phyloP scores from a whole-genome alignment of 2,113 vertebrate genomes.

The Proterorhinus semilunaris region DNA sequence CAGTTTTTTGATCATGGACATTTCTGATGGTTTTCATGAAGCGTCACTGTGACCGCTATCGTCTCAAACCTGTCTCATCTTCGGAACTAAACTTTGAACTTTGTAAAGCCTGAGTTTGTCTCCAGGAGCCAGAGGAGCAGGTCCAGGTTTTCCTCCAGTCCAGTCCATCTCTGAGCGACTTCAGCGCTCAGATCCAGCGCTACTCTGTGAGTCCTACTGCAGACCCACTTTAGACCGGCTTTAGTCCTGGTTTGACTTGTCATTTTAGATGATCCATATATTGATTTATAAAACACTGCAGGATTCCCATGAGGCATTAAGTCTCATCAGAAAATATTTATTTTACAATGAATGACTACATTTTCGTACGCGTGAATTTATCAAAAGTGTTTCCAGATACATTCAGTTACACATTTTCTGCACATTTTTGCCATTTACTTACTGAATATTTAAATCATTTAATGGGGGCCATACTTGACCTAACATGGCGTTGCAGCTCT shows the following conservation, averaged over 20 bases:
- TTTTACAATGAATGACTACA: too few species aligned
- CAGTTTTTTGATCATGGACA: neutral
- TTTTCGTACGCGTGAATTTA: too few species aligned
- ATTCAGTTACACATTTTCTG: too few species aligned
- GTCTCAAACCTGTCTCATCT: neutral
- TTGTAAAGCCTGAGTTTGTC: slow-evolving; percentile 11
- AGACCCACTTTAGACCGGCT: neutral
- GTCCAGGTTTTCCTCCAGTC: slow-evolving; percentile 75
- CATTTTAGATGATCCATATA: too few species aligned
- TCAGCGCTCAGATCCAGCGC: slow-evolving; percentile 75
- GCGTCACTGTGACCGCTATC: neutral
- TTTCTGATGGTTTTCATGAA: neutral
- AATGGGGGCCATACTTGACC: too few species aligned
- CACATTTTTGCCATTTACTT: too few species aligned
- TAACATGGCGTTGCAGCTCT: too few species aligned
- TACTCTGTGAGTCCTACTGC: slow-evolving; percentile 77
- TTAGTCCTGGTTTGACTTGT: too few species aligned
- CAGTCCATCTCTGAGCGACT: slow-evolving; percentile 76
- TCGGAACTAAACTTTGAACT: neutral
- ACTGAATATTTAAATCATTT: too few species aligned
- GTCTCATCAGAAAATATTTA: too few species aligned
- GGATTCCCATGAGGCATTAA: too few species aligned
- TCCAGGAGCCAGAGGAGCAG: slow-evolving; percentile 81
- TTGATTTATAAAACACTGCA: too few species aligned
- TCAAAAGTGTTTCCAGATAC: neutral